Evolutionary conservation across 2,797 vertebrate genomes (phyloP), one percentile per base, ranked within the genome.

Genomic region (Leptatherina wallacei): DNA sequence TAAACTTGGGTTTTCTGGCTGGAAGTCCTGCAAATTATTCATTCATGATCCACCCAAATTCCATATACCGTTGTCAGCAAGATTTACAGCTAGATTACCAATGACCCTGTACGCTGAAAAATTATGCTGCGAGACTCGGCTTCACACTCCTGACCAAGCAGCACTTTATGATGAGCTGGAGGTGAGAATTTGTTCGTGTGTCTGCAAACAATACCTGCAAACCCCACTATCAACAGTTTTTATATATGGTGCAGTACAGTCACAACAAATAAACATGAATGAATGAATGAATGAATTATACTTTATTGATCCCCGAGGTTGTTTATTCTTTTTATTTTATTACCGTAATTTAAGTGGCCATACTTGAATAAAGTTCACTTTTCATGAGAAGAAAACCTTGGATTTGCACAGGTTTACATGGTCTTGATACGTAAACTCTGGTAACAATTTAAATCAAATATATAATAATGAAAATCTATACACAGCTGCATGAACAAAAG

Each of bases 401-500:
- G 4, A 6, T 54, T 54, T 54, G 4, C 12, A 54, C 24, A 54
- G 1, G 5, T 24, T 52, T 22, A 54, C 22, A 52, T 9, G 9
- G 10, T 22, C 3, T 13, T 24, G n/a, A 51, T 8, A 10, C 9
- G 10, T 22, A 10, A 0, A 73, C 58, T 38, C 58, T 80, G 69
- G 56, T 75, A 62, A 68, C 12, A 20, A 59, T 74, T 62, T 71
- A 35, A 55, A 18, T 55, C n/a, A 49, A 27, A 66, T 29, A 4
- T 40, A 64, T 14, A 65, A 38, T 27, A 27, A 27, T 73, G 57
- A 35, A 51, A 74, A 71, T 27, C 65, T 63, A 71, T 29, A 4
- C 69, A 68, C 71, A 68, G 63, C 61, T 67, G 75, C 35, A 52
- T 35, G 69, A 32, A n/a, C 49, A 52, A 27, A 12, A 52, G 10